Evolutionary conservation across 2,888 invertebrate genomes (phyloP), one percentile per base, ranked within the genome.

Genomic region (Rhamnusium bicolor): DNA sequence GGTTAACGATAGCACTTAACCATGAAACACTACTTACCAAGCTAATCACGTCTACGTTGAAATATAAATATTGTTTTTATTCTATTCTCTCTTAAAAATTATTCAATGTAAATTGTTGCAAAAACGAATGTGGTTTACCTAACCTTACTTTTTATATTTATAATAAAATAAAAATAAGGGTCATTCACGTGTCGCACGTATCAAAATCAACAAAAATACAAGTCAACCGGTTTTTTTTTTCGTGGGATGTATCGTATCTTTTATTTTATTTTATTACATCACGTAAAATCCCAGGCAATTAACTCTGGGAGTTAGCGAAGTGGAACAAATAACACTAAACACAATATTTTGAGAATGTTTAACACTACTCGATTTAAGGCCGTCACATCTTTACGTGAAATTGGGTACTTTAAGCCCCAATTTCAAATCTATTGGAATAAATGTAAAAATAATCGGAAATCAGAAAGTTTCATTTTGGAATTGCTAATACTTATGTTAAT

Each of bases 1-100:
- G 51, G 68, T 69, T 60, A 69, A 58, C 67, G 58, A 56, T 68
- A 58, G 8, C 54, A 18, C 56, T 14, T 47, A 67, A 56, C 56
- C 68, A 51, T 60, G 68, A 53, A 61, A 32, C 14, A 18, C 51
- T 62, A 54, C 46, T 62, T 54, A 54, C 62, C 40, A 69, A 61
- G 24, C 62, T 46, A 16, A 47, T 54, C 62, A 54, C 69, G 69
- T 62, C 54, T 46, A 40, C 53, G 12, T 62, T 19, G 19, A n/a
- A n/a, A 19, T 10, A 51, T 51, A 21, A 53, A 53, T 21, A 21
- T 21, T 53, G 53, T 24, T 21, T 12, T 21, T 6, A 10, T 21
- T 53, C 53, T 8, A 21, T 6, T n/a, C 1, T 53, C 3, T 21
- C n/a, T n/a, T 40, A 12, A n/a, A 40, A n/a, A 40, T 10, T 32